These are phyloP conservation scores for Aphis craccivora DNA, from an alignment of 1,140 invertebrate genomes.

Conservation along the genomic window DNA sequence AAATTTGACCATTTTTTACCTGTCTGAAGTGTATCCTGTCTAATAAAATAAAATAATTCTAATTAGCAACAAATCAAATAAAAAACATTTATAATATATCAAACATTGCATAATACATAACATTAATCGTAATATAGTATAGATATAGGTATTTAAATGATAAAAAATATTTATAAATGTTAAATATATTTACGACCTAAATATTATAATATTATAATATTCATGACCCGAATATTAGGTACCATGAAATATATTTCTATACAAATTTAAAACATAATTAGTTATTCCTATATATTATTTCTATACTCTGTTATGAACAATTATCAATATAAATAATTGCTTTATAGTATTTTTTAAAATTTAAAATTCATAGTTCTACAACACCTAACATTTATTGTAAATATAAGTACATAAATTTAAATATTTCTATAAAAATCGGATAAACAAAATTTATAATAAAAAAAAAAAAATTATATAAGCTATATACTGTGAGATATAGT, in stretches of 20 bases:
- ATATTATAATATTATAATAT: background rate
- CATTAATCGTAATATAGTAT: background rate
- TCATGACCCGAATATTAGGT: background rate
- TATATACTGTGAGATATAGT: no score
- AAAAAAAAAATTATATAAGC: no score
- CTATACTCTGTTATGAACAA: background rate
- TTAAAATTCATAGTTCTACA: no score
- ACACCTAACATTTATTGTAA: no score
- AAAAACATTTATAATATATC: background rate
- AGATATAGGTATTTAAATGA: background rate
- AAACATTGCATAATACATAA: background rate
- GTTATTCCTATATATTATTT: background rate
- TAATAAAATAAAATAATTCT: background rate
- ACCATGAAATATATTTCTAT: background rate
- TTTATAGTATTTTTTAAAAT: no score
- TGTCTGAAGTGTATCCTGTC: slow-evolving; percentile 16
- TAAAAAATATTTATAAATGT: background rate
- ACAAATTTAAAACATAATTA: background rate
- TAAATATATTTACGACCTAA: background rate
- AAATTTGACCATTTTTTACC: slow-evolving; percentile 30
- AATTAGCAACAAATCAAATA: background rate
- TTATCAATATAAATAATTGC: no score
- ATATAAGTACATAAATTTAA: no score
- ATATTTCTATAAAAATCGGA: no score
- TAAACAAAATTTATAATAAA: no score